phyloP scores from a whole-genome alignment of 2,113 vertebrate species.

The Chrysemys picta region DNA sequence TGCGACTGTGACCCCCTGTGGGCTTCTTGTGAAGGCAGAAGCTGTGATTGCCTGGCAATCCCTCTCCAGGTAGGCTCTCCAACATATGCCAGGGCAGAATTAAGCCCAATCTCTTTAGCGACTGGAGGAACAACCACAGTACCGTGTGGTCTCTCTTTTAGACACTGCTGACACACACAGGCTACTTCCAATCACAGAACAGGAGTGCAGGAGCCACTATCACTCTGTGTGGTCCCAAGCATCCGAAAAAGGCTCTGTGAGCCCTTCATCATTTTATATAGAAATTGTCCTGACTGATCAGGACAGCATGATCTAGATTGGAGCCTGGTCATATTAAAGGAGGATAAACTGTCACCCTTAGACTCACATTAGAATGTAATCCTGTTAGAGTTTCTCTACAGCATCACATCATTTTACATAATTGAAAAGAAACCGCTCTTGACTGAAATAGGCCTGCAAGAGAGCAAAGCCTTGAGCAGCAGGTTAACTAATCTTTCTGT shows the following conservation, averaged over 20 bases:
- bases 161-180: background rate
- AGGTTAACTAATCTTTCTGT: background rate
- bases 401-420: conserved; percentile 47
- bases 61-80: background rate
- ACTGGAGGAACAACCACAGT: accelerated
- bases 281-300: conserved; percentile 47
- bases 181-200: background rate
- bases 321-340: conserved; percentile 52
- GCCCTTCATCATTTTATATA: conserved; percentile 39
- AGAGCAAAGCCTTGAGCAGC: background rate
- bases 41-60: background rate
- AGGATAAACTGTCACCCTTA: conserved; percentile 56
- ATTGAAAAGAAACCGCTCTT: conserved; percentile 53
- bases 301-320: conserved; percentile 18
- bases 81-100: background rate
- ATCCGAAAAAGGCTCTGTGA: background rate
- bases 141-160: background rate
- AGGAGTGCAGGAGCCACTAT: background rate
- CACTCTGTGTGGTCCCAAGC: background rate
- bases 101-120: background rate
- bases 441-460: background rate
- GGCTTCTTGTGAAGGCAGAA: background rate
- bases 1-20: background rate
- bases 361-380: conserved; percentile 58
- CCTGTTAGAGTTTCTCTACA: conserved; percentile 67